Evolutionary conservation across 2,797 vertebrate genomes (phyloP).

Genomic region (Notolabrus celidotus): DNA sequence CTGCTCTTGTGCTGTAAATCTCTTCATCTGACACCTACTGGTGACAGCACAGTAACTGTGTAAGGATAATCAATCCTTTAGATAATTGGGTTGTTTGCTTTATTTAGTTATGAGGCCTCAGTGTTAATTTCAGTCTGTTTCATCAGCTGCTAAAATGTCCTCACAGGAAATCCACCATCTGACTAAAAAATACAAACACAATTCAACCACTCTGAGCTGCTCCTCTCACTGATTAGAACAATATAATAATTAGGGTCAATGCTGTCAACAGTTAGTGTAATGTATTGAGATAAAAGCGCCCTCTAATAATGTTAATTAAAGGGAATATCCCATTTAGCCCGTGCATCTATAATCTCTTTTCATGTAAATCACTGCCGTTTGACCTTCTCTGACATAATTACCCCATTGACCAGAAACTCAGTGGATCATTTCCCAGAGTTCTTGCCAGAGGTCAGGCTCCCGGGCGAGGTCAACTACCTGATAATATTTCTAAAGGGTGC

Average conservation of each 20-base stretch:
- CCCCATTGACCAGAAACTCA: conserved; percentile 57
- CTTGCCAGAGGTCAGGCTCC: conserved; percentile 57
- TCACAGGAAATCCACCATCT: too few relatives aligned
- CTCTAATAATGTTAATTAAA: not conserved
- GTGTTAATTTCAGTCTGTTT: too few relatives aligned
- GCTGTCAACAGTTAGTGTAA: conserved; percentile 4
- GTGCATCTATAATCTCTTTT: conserved; percentile 38
- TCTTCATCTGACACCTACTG: too few relatives aligned
- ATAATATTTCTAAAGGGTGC: conserved; percentile 66
- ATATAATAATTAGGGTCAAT: not conserved
- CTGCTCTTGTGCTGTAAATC: too few relatives aligned
- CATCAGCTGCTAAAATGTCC: too few relatives aligned
- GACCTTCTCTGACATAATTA: conserved; percentile 71
- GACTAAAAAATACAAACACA: not conserved
- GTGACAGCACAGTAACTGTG: too few relatives aligned
- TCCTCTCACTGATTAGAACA: not conserved
- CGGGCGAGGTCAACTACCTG: conserved; percentile 75
- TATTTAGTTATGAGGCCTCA: too few relatives aligned
- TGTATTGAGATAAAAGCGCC: not conserved
- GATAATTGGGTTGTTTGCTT: too few relatives aligned
- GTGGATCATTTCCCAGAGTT: conserved; percentile 60
- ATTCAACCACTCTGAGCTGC: not conserved
- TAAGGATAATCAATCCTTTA: too few relatives aligned
- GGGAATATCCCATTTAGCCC: conserved; percentile 2
- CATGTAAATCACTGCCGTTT: conserved; percentile 60